Evolutionary conservation across 1,140 invertebrate species (phyloP).

Genomic region (Forficula auricularia): DNA sequence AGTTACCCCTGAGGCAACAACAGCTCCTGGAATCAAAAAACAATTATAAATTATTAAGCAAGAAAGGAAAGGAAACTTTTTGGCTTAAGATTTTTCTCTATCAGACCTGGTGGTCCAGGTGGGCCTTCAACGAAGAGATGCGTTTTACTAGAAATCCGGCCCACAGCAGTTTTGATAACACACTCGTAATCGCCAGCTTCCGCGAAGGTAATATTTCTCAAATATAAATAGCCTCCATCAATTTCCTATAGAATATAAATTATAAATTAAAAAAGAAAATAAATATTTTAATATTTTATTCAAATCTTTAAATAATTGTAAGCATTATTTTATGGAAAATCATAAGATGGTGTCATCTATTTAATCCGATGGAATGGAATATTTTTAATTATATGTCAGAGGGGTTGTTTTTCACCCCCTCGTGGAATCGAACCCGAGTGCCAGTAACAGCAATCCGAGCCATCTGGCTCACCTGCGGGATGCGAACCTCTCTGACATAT

Average conservation of each 20-base stretch:
- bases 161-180: constrained; percentile 71
- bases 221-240: constrained; percentile 53
- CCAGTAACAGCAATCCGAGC: no score
- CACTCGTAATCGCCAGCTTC: constrained; percentile 81
- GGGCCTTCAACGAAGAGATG: constrained; percentile 61
- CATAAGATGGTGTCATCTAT: no score
- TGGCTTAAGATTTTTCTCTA: no score
- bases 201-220: constrained; percentile 64
- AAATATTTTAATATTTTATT: no score
- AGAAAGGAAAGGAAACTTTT: no score
- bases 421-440: no score
- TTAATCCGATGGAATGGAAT: no score
- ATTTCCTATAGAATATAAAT: constrained; percentile 26
- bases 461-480: no score
- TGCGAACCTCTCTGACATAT: no score
- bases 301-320: constrained; percentile 26
- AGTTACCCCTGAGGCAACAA: constrained; percentile 54
- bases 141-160: constrained; percentile 51
- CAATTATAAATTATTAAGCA: no score
- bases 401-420: no score
- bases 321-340: constrained; percentile 8
- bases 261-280: constrained; percentile 14
- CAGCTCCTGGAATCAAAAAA: constrained; percentile 33
- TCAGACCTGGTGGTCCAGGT: constrained; percentile 60
- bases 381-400: no score